A percentile compares a stretch with the other conserved stretches of the same genome.
Evolutionary conservation across 2,888 invertebrate genomes (phyloP).

Genomic region (Calameuta idolon): DNA sequence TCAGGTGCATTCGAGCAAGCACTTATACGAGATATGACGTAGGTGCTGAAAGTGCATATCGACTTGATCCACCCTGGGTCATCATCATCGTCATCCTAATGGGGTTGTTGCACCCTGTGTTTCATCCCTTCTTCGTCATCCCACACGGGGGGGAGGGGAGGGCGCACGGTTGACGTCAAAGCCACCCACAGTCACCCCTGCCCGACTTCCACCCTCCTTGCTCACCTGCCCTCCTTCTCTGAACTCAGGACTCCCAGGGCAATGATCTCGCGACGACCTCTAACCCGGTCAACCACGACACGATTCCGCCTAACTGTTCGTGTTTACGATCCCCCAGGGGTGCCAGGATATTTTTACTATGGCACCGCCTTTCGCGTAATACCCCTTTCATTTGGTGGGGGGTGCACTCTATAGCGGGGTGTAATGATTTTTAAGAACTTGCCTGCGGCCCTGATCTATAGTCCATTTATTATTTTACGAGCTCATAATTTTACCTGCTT

Average conservation of each 20-base stretch:
- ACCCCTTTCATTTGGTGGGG: not conserved
- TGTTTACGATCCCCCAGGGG: not conserved
- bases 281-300: slow-evolving; percentile 63
- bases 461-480: not conserved
- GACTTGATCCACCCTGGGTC: not conserved
- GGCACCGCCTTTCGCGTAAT: not conserved
- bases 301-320: slow-evolving; percentile 29
- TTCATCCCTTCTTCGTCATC: slow-evolving; percentile 26
- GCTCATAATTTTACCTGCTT: not conserved
- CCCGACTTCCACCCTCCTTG: slow-evolving; percentile 26
- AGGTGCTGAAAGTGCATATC: not conserved
- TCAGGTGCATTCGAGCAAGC: not conserved
- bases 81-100: slow-evolving; percentile 21
- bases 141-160: not conserved
- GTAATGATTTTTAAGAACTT: not conserved
- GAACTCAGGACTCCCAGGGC: slow-evolving; percentile 25
- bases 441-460: not conserved
- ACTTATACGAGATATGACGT: not conserved
- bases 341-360: not conserved
- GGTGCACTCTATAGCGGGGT: not conserved
- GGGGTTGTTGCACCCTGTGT: slow-evolving; percentile 33
- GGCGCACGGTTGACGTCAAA: slow-evolving; percentile 40
- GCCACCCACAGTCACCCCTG: slow-evolving; percentile 26
- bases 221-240: slow-evolving; percentile 24
- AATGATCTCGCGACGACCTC: slow-evolving; percentile 59